phyloP scores from a whole-genome alignment of 2,888 invertebrate species.

The Hyles lineata region DNA sequence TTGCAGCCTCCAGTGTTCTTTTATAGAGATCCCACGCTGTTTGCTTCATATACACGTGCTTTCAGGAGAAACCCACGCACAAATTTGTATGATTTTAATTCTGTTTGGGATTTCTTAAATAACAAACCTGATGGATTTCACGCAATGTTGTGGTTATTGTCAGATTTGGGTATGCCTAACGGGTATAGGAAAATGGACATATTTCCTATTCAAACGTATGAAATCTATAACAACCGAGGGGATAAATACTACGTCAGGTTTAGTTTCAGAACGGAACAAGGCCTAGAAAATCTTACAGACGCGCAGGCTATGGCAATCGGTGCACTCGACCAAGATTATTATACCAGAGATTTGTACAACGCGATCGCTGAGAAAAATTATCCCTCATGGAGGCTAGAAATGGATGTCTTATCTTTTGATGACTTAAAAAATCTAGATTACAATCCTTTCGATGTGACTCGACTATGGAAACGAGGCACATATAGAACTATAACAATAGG shows the following conservation, averaged over 20 bases:
- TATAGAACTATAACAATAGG: slow-evolving; percentile 62
- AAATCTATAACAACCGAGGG: slow-evolving; percentile 90
- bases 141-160: slow-evolving; percentile 90
- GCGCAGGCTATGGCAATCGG: slow-evolving; percentile 87
- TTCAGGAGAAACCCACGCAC: slow-evolving; percentile 96
- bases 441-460: slow-evolving; percentile 68
- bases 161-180: slow-evolving; percentile 95
- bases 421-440: slow-evolving; percentile 57
- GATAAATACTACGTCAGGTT: slow-evolving; percentile 92
- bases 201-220: slow-evolving; percentile 95
- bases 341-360: slow-evolving; percentile 91
- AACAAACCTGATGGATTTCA: slow-evolving; percentile 92
- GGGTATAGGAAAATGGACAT: slow-evolving; percentile 96
- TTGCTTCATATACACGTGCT: slow-evolving; percentile 94
- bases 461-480: slow-evolving; percentile 67
- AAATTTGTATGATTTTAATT: slow-evolving; percentile 91
- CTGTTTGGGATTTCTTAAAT: slow-evolving; percentile 95
- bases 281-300: slow-evolving; percentile 89
- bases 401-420: slow-evolving; percentile 60
- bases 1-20: slow-evolving; percentile 95
- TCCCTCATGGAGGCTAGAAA: slow-evolving; percentile 66
- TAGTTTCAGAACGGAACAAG: slow-evolving; percentile 95
- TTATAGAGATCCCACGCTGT: slow-evolving; percentile 92
- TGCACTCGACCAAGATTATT: slow-evolving; percentile 92
- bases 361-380: too few relatives aligned